Evolutionary conservation across 2,888 invertebrate genomes (phyloP), one percentile per base, ranked within the genome.

Genomic region (Iphiclides podalirius): DNA sequence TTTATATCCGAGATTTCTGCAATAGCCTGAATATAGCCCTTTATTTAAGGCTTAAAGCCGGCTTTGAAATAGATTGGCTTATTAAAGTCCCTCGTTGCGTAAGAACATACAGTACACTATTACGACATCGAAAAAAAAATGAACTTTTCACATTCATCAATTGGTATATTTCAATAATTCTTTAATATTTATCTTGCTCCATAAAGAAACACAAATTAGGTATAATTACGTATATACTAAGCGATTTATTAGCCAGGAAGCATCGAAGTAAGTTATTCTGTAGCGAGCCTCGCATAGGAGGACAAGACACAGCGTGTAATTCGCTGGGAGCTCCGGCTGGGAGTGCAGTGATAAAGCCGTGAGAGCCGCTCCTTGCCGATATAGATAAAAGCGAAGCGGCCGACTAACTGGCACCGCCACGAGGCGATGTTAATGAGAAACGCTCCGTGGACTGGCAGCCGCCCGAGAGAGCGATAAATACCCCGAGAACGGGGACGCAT

Each of bases 1-100:
- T 84, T 83, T 79, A 79, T 83, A 85, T 67, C 75, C 66, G 64
- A 67, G 63, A 70, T 71, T 73, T 72, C 72, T 77, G 79, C 75
- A 77, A 73, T 73, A 70, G 66, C 66, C 65, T 55, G 63, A 61
- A 66, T 63, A 62, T 54, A 60, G 55, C 58, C 54, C 57, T 56
- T 60, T 52, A 52, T 58, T 63, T 57, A 61, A 71, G 58, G 64
- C 61, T 51, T 37, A 11, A 33, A 38, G 8, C 33, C 38, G 23
- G 12, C 11, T 42, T 28, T 31, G 16, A 20, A 42, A 43, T 44
- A 47, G 31, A 40, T 38, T 17, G 28, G 26, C 26, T 39, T 34
- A 50, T 39, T 35, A 15, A 40, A 36, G 13, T 7, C 12, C 17
- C 31, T 39, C 23, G 39, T 39, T 40, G 23, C 20, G 37, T 37